phyloP scores from a whole-genome alignment of 2,113 vertebrate genomes.

The rabbit (Oryctolagus cuniculus) region mOryCun1.1 NC_091439.1:22555501-22556000 shows the following conservation, averaged over 20 bases:
- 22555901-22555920: not conserved
- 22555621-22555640: not conserved
- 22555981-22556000: not conserved
- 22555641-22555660: not conserved
- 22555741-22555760: not conserved
- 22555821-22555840: not conserved
- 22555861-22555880: not conserved
- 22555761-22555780: not conserved
- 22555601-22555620: not conserved
- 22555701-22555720: not conserved
- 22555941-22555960: not conserved
- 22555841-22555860: not conserved
- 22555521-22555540: not conserved
- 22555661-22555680: not conserved
- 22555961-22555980: not conserved
- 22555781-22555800: not conserved
- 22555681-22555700: not conserved
- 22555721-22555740: not conserved
- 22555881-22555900: not conserved
- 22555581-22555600: not conserved
- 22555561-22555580: not conserved
- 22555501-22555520: not conserved
- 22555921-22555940: not conserved
- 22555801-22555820: not conserved
- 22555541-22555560: not conserved